Conservation (phyloP, 2,113 vertebrate species). For the Platichthys stellatus region DNA sequence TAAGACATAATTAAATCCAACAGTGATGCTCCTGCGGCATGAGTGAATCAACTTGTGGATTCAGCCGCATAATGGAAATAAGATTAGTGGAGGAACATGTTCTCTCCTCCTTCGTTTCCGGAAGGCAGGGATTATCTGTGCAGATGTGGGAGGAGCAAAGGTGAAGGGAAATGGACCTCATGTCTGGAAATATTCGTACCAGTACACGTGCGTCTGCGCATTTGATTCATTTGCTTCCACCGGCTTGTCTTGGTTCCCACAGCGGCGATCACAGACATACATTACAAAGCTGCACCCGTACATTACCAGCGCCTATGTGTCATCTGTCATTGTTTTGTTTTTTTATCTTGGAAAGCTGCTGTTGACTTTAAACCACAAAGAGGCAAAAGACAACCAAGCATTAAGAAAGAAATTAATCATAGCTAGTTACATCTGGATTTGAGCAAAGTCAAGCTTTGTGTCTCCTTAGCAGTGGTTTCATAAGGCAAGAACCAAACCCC, state of each 20-base stretch:
- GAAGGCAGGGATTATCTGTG: conserved; percentile 41
- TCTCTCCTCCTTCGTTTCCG: conserved; percentile 14
- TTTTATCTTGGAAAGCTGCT: conserved; percentile 18
- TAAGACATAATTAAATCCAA: neutral
- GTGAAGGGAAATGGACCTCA: conserved; percentile 22
- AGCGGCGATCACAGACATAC: neutral
- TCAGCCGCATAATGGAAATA: conserved; percentile 35
- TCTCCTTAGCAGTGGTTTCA: conserved; percentile 15
- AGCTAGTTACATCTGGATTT: conserved; percentile 12
- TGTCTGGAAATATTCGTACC: conserved; percentile 15
- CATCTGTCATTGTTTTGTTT: conserved; percentile 3
- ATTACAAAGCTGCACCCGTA: conserved; percentile 9
- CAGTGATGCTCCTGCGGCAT: neutral
- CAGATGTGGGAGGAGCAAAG: conserved; percentile 46
- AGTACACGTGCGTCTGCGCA: neutral
- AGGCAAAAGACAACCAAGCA: conserved; percentile 23
- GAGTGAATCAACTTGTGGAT: conserved; percentile 12
- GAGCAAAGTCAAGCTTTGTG: conserved; percentile 5
- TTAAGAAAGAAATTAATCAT: conserved; percentile 38
- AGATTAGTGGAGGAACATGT: conserved; percentile 31
- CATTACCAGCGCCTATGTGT: conserved; percentile 1
- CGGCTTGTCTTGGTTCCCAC: conserved; percentile 1
- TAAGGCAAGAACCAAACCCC: conserved; percentile 52
- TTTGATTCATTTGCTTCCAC: conserved; percentile 21
- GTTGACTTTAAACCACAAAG: conserved; percentile 41